Evolutionary conservation across 2,797 vertebrate genomes (phyloP).

Genomic region (Phrynocephalus forsythii): DNA sequence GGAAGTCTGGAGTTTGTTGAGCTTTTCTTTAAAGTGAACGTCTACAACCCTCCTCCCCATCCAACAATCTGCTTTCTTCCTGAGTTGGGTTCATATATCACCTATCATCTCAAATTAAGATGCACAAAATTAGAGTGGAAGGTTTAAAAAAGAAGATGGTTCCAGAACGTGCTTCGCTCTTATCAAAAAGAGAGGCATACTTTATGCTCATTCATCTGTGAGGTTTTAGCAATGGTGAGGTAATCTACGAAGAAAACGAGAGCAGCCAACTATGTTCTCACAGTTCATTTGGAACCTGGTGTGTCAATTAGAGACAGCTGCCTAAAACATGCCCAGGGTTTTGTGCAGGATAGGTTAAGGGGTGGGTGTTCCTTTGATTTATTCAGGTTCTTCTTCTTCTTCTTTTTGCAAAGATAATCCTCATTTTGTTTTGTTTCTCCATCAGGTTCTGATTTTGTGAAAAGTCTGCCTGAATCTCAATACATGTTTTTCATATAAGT

Average conservation of each 20-base stretch:
- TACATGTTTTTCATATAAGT: background rate
- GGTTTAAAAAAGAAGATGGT: background rate
- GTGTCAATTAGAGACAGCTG: no score
- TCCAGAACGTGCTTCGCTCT: background rate
- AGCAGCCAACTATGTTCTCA: constrained; percentile 10
- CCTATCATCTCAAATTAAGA: background rate
- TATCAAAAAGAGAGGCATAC: background rate
- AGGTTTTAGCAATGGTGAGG: background rate
- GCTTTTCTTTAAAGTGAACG: background rate
- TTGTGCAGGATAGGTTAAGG: background rate
- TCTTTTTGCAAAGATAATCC: background rate
- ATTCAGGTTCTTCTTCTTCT: background rate
- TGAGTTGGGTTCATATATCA: background rate
- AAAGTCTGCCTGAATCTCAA: background rate
- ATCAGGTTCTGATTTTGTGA: background rate
- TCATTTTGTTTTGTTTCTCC: background rate
- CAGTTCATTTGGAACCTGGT: no score
- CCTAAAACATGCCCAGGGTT: background rate
- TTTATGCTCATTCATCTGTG: no score
- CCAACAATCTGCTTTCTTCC: background rate
- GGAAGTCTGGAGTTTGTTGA: background rate
- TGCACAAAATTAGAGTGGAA: background rate
- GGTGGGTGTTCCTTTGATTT: background rate
- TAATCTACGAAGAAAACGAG: background rate
- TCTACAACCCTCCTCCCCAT: background rate